Percentiles rank a stretch among this genome's conserved stretches.
Evolutionary conservation across 2,888 invertebrate genomes (phyloP).

Genomic region (Cataglyphis livida): DNA sequence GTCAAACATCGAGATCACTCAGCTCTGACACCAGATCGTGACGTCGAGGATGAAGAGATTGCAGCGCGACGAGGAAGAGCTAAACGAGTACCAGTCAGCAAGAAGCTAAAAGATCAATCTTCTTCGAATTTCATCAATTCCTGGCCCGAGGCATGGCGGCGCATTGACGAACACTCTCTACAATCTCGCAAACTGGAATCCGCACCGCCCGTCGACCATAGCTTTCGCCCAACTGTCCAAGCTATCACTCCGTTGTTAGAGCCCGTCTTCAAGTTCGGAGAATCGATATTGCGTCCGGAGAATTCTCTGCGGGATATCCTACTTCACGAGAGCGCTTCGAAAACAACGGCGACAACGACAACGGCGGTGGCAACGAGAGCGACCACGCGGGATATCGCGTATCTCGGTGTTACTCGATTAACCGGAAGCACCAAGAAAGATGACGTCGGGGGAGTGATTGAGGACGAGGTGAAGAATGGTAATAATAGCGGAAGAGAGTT

Average conservation of each 20-base stretch:
- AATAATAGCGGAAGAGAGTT: slow-evolving; percentile 56
- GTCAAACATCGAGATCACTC: background rate
- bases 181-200: slow-evolving; percentile 44
- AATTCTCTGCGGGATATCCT: slow-evolving; percentile 17
- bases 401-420: slow-evolving; percentile 47
- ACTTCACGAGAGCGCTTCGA: slow-evolving; percentile 36
- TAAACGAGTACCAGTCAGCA: slow-evolving; percentile 36
- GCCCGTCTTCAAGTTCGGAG: slow-evolving; percentile 19
- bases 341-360: slow-evolving; percentile 47
- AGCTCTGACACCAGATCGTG: slow-evolving; percentile 30
- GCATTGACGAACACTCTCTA: slow-evolving; percentile 17
- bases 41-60: slow-evolving; percentile 56
- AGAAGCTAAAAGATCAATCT: slow-evolving; percentile 48
- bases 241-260: slow-evolving; percentile 19
- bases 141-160: slow-evolving; percentile 50
- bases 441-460: slow-evolving; percentile 40
- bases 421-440: slow-evolving; percentile 48
- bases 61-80: slow-evolving; percentile 43
- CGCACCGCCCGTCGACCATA: slow-evolving; percentile 30
- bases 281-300: slow-evolving; percentile 35
- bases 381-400: slow-evolving; percentile 34
- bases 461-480: slow-evolving; percentile 47
- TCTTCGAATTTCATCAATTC: slow-evolving; percentile 37
- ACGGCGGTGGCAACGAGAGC: slow-evolving; percentile 50
- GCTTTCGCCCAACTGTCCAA: background rate